Evolutionary conservation across 2,113 vertebrate genomes (phyloP).

Genomic region (Xenus cinereus): DNA sequence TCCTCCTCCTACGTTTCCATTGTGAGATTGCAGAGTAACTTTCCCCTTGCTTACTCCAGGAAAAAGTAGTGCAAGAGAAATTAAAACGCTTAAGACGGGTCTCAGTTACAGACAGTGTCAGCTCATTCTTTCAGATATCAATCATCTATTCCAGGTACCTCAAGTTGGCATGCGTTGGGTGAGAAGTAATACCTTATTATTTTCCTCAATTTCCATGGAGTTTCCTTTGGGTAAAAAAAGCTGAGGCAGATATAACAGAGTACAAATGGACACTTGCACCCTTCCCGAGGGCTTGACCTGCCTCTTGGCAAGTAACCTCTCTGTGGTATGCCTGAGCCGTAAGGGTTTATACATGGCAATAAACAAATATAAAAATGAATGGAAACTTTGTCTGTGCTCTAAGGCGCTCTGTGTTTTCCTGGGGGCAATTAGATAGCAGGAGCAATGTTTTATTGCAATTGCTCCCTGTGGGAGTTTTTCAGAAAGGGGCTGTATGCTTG

Average conservation of each 20-base stretch:
- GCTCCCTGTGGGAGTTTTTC: not conserved
- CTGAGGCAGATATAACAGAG: not conserved
- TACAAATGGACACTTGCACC: not conserved
- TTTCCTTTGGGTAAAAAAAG: not conserved
- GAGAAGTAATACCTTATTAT: not conserved
- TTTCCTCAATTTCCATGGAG: not conserved
- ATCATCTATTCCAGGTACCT: not conserved
- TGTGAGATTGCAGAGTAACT: not conserved
- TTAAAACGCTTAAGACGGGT: not conserved
- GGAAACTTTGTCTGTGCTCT: not conserved
- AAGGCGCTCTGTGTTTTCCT: not conserved
- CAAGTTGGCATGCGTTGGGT: not conserved
- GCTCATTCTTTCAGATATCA: not conserved
- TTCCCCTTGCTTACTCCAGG: not conserved
- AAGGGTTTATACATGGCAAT: not conserved
- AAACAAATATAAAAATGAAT: not conserved
- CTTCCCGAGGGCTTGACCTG: not conserved
- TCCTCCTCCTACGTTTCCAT: not conserved
- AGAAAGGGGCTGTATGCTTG: not conserved
- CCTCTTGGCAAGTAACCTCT: not conserved
- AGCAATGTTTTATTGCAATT: not conserved
- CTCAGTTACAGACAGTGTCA: not conserved
- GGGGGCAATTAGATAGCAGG: not conserved
- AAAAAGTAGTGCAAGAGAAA: not conserved
- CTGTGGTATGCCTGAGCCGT: not conserved